Evolutionary conservation across 1,140 invertebrate species (phyloP), one percentile per base, ranked within the genome.

Genomic region (Drosophila equinoxialis): DNA sequence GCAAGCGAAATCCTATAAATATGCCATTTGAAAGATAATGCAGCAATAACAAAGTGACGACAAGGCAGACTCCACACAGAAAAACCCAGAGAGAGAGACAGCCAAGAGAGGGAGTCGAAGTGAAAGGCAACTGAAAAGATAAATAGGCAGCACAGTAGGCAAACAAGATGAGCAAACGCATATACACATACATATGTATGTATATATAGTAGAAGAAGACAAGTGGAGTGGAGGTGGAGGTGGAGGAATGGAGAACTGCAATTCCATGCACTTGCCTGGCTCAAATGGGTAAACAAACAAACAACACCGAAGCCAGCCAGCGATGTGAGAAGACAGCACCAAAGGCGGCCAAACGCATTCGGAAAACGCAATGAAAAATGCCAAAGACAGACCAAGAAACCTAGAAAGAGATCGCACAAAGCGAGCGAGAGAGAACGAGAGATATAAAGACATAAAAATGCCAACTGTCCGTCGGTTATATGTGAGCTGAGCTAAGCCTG

Each of bases 11-110:
- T 90, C 86, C 80, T 90, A 90, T 90, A 90, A 90, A 90, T 90
- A 90, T 90, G 86, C 74, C 87, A 90, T 90, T 90, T 90, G 86
- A 90, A 90, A 87, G 82, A 90, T 90, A 90, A 90, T 90, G 82
- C 87, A 81, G 82, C 87, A 90, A 90, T 86, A 90, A 83, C 82
- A 90, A 81, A 89, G 68, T 80, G 76, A 75, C 13, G 71, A 64
- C 59, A 66, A 37, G 68, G 37, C 59, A 51, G 17, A 48, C 45
- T 48, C 61, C 48, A 54, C 65, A 17, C 42, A 41, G 23, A 54
- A 41, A 17, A 23, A 20, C 30, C 33, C 37, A 20, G 17, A 20
- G 33, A 17, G 51, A 33, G 17, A 54, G 58, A 26, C 23, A 26
- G 2, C 23, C 23, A 26, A 45, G 58, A 42, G 61, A 30, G 11